A percentile compares a stretch with the other conserved stretches of the same genome.
Conservation (phyloP, 1,140 invertebrate genomes). For the Dinoponera quadriceps region DNA sequence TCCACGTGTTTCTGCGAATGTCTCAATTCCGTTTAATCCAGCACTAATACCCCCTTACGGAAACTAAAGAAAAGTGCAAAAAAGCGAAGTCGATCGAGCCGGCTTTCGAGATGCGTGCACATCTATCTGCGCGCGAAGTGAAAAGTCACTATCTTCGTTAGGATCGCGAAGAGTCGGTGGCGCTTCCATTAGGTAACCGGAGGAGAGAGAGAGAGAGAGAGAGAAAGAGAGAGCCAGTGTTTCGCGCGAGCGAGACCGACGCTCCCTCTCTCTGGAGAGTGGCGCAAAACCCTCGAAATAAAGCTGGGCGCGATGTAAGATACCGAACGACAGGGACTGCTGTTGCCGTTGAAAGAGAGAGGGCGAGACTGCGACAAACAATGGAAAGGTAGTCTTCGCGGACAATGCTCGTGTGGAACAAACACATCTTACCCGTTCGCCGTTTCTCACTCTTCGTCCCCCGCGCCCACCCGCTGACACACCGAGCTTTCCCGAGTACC, state of each 20-base stretch:
- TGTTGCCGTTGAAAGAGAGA: constrained; percentile 71
- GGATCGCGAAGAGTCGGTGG: constrained; percentile 50
- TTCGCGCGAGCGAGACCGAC: constrained; percentile 35
- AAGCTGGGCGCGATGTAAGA: constrained; percentile 71
- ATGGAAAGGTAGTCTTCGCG: constrained; percentile 81
- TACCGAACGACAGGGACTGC: constrained; percentile 71
- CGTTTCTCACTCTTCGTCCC: constrained; percentile 63
- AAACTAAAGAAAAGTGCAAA: too few relatives aligned
- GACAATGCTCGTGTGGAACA: constrained; percentile 85
- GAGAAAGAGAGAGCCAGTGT: constrained; percentile 26
- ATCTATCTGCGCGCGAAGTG: background rate
- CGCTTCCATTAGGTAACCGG: constrained; percentile 48
- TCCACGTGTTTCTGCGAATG: background rate
- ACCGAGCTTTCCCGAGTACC: constrained; percentile 33
- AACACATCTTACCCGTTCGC: constrained; percentile 81
- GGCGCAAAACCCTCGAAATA: constrained; percentile 59
- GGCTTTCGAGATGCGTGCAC: background rate
- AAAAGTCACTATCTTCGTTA: constrained; percentile 55
- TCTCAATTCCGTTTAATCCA: background rate
- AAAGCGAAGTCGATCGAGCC: background rate
- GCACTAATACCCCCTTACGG: too few relatives aligned
- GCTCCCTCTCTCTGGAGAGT: constrained; percentile 49
- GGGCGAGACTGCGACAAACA: constrained; percentile 82
- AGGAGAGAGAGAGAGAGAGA: constrained; percentile 25
- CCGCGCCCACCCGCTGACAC: constrained; percentile 43